These are phyloP conservation scores for Nysson spinosus DNA, from an alignment of 2,888 invertebrate species.

Conservation along the genomic window DNA sequence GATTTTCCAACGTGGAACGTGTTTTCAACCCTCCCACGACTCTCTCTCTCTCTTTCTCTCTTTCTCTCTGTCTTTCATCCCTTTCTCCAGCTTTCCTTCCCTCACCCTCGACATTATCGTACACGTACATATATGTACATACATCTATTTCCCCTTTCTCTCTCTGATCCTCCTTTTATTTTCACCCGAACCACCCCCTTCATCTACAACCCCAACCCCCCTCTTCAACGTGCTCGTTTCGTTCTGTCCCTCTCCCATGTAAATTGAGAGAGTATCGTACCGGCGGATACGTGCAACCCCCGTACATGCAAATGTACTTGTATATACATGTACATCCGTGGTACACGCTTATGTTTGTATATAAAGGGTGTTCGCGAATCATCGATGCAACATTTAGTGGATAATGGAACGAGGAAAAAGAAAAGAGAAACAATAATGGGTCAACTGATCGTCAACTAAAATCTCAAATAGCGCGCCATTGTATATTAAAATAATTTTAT, in stretches of 20 bases:
- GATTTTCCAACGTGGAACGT: slow-evolving; percentile 33
- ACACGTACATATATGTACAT: too few species aligned
- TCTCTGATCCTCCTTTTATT: too few species aligned
- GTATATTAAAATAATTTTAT: too few species aligned
- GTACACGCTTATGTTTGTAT: slow-evolving; percentile 1
- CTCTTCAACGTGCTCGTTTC: too few species aligned
- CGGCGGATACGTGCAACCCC: not conserved
- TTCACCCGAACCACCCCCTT: too few species aligned
- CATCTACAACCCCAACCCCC: too few species aligned
- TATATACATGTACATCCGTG: not conserved
- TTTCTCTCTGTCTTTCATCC: not conserved
- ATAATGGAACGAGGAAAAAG: too few species aligned
- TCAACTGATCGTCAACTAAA: too few species aligned
- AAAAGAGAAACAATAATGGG: too few species aligned
- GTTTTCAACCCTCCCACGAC: slow-evolving; percentile 18
- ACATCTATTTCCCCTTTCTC: not conserved
- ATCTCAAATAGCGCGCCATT: too few species aligned
- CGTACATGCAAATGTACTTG: not conserved
- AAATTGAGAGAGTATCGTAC: not conserved
- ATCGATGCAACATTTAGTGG: too few species aligned
- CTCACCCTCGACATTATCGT: not conserved
- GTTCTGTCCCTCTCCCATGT: not conserved
- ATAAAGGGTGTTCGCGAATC: too few species aligned
- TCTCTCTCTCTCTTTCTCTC: not conserved
- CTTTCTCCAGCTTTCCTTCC: not conserved